Percentiles rank a stretch among this genome's conserved stretches.
Evolutionary conservation across 2,888 invertebrate species (phyloP).

Genomic region (Caenorhabditis sp.): DNA sequence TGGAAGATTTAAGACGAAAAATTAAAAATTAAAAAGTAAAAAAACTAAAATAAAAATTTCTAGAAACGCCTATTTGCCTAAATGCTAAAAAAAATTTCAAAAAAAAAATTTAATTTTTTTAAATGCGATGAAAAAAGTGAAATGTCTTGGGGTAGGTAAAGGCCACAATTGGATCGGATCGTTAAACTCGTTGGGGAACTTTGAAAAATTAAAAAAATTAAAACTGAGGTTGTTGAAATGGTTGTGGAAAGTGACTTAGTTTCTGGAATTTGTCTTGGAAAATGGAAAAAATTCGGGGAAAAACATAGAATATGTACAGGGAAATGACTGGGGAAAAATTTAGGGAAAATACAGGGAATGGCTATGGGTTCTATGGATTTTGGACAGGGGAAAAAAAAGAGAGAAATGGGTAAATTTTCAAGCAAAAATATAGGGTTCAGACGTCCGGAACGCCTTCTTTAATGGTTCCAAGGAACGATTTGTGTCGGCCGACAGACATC

Average conservation of each 20-base stretch:
- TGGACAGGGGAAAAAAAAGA: too few relatives aligned
- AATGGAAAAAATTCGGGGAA: not conserved
- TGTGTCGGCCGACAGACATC: constrained; percentile 33
- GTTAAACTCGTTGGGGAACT: not conserved
- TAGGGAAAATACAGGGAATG: too few relatives aligned
- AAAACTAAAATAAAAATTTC: too few relatives aligned
- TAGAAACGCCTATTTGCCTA: too few relatives aligned
- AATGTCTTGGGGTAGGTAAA: not conserved
- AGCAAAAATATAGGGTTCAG: not conserved
- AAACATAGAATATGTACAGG: not conserved
- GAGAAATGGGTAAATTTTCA: too few relatives aligned
- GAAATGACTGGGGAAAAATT: too few relatives aligned
- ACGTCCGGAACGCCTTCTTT: constrained; percentile 26
- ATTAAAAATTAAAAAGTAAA: too few relatives aligned
- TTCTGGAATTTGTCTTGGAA: constrained; percentile 14
- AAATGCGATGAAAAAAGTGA: not conserved
- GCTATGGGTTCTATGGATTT: too few relatives aligned
- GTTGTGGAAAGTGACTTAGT: constrained; percentile 32
- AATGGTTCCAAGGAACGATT: constrained; percentile 47
- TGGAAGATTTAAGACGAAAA: too few relatives aligned
- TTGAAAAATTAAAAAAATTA: too few relatives aligned
- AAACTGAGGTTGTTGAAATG: constrained; percentile 6
- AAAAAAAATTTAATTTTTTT: too few relatives aligned
- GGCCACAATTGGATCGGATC: constrained; percentile 3
- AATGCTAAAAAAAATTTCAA: too few relatives aligned